These are phyloP conservation scores for Hippocampus mohnikei DNA, from an alignment of 2,113 vertebrate genomes.

Conservation along the genomic window DNA sequence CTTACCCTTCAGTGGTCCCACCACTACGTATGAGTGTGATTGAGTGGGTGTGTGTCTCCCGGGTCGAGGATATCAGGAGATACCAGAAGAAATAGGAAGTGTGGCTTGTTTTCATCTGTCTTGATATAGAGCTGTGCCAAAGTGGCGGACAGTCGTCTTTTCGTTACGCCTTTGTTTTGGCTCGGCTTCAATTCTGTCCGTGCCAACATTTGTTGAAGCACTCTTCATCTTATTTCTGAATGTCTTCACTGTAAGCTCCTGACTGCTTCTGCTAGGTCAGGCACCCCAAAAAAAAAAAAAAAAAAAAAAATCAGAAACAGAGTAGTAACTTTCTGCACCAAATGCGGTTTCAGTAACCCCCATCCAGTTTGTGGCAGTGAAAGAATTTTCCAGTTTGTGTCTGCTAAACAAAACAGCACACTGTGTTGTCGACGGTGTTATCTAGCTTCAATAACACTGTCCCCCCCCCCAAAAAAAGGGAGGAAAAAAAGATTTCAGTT, in stretches of 20 bases:
- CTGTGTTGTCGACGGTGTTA: no score
- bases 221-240: background rate
- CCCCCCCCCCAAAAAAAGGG: no score
- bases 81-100: background rate
- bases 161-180: no score
- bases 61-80: conserved; percentile 25
- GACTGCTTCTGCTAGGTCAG: background rate
- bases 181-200: background rate
- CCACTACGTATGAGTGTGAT: background rate
- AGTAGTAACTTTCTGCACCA: no score
- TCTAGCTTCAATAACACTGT: no score
- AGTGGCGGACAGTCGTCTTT: background rate
- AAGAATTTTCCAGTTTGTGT: no score
- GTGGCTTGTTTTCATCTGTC: conserved; percentile 1
- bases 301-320: no score
- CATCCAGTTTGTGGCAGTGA: no score
- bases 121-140: conserved; percentile 23
- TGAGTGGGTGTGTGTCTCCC: background rate
- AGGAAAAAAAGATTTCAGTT: background rate
- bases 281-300: background rate
- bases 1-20: conserved; percentile 40
- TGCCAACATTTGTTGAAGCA: background rate
- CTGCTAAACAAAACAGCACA: no score
- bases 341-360: no score
- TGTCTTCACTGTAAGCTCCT: background rate